A percentile compares a stretch with the other conserved stretches of the same genome.
Conservation (phyloP, 2,113 vertebrate species). For the Cygnus buccinator region DNA sequence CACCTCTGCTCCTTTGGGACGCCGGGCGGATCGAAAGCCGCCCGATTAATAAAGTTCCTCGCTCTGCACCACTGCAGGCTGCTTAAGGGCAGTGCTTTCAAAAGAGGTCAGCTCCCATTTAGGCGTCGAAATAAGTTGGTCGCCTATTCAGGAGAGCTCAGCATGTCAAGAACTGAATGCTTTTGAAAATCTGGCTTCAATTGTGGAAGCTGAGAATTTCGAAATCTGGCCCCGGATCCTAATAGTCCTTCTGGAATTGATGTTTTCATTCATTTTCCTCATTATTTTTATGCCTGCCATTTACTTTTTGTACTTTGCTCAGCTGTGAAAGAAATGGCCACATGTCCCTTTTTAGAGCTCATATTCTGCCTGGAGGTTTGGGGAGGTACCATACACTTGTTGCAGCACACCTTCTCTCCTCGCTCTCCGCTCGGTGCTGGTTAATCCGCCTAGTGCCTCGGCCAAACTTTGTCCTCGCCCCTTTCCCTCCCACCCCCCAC, state of each 20-base stretch:
- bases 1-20: not conserved
- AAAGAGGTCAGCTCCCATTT: conserved; percentile 67
- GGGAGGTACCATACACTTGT: conserved; percentile 47
- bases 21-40: not conserved
- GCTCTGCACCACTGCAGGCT: conserved; percentile 47
- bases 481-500: not conserved
- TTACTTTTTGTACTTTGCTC: conserved; percentile 67
- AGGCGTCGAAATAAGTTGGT: conserved; percentile 59
- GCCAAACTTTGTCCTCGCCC: conserved; percentile 1
- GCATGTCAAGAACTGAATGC: conserved; percentile 63
- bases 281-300: conserved; percentile 63
- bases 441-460: not conserved
- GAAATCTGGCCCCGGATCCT: conserved; percentile 58
- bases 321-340: conserved; percentile 63
- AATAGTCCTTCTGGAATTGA: conserved; percentile 57
- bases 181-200: conserved; percentile 68
- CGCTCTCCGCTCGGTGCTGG: not conserved
- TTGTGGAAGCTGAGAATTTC: conserved; percentile 69
- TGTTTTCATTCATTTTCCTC: conserved; percentile 65
- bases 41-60: conserved; percentile 41
- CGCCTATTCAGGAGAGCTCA: conserved; percentile 67
- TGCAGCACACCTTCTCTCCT: conserved; percentile 41
- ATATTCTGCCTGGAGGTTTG: conserved; percentile 39
- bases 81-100: conserved; percentile 62
- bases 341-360: conserved; percentile 54